Base-by-base conservation (phyloP, 2,888 invertebrate species). In the Antheraea assamensis region DNA sequence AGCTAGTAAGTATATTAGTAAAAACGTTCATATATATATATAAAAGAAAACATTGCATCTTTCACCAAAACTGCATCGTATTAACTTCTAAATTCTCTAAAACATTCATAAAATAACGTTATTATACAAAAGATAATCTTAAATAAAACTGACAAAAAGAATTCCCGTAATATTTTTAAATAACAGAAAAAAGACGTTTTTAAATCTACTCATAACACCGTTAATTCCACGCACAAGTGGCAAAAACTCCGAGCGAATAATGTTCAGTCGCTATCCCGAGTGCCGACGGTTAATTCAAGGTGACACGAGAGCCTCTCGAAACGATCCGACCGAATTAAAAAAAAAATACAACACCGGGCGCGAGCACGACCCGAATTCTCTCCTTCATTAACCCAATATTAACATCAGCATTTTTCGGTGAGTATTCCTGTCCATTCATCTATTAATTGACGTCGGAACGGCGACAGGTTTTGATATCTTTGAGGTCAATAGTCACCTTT, bases 361-460 rank as follows among this genome's bases (percentile, higher is more conserved):
- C 8, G 66, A 66, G 66, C 27, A 17, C 70, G 73, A 70, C 73
- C 73, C 66, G 68, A 70, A 73, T 73, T 13, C 70, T 31, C 31
- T 66, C 3, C 17, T 66, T 66, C 31, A 66, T 66, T 66, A 66
- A 66, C 66, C 30, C 66, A 66, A 66, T 66, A 66, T 66, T 30
- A 66, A 66, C 66, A 19, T 30, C 66, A 66, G 30, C 66, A 4
- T 19, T 17, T 66, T 31, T 30, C 13, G 3, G 58, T 24, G 24
- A 31, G 66, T 66, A 66, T 30, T 66, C 31, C 31, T 31, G 30
- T 66, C 30, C 4, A 31, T 21, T 66, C 66, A 31, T 58, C 24
- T 58, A 58, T 24, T 58, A 10, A 13, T 10, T 13, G n/a, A 58
- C 58, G 58, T 58, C 24, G n/a, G 13, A 24, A 13, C 58, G 24